A percentile compares a stretch with the other conserved stretches of the same genome.
Conservation (phyloP, 2,113 vertebrate species). For the Osmerus mordax region DNA sequence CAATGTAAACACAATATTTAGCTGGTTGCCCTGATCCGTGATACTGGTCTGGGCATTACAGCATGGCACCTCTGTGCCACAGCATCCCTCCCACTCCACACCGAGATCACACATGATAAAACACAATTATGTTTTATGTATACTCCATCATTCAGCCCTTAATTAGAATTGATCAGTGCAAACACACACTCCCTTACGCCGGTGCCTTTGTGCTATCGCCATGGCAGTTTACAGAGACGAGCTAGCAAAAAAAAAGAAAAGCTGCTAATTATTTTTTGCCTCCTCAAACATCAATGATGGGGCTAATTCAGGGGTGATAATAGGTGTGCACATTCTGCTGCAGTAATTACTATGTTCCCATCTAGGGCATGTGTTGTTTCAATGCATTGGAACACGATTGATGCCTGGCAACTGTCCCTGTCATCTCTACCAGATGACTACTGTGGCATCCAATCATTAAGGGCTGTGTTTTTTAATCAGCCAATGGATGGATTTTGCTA, state of each 20-base stretch:
- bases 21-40: no score
- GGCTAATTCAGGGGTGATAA: neutral
- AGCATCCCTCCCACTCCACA: neutral
- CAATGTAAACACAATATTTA: no score
- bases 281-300: neutral
- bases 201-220: neutral
- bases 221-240: conserved; percentile 1
- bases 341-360: conserved; percentile 28
- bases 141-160: neutral
- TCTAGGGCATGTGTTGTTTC: conserved; percentile 4
- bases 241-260: neutral
- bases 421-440: conserved; percentile 10
- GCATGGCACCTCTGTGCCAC: neutral
- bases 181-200: conserved; percentile 4
- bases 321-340: conserved; percentile 8
- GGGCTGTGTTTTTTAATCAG: neutral
- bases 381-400: conserved; percentile 2
- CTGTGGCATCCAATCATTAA: conserved; percentile 8
- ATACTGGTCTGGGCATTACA: neutral
- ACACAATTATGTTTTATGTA: neutral
- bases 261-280: conserved; percentile 6
- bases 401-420: conserved; percentile 23
- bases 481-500: neutral
- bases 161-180: conserved; percentile 34
- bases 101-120: conserved; percentile 3